Percentiles rank a stretch among this genome's conserved stretches.
Evolutionary conservation across 2,888 invertebrate species (phyloP).

Genomic region (Argynnis bischoffii): DNA sequence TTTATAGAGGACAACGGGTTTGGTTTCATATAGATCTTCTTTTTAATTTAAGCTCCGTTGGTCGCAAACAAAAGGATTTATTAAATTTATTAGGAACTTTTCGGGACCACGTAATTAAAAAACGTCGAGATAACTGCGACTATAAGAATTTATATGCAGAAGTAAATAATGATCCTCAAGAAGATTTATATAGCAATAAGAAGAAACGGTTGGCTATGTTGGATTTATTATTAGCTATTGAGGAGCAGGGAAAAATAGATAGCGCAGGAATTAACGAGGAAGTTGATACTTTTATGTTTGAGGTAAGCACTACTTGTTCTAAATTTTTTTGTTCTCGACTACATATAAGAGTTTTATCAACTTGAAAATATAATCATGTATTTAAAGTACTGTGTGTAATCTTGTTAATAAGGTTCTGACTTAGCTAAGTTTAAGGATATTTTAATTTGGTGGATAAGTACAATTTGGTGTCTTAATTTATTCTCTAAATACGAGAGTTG

Average conservation of each 20-base stretch:
- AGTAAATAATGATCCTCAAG: constrained; percentile 39
- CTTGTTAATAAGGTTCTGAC: too few species aligned
- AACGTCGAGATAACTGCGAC: constrained; percentile 52
- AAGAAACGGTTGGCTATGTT: constrained; percentile 77
- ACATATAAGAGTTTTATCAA: too few species aligned
- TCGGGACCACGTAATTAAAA: constrained; percentile 47
- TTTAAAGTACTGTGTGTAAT: too few species aligned
- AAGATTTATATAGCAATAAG: constrained; percentile 35
- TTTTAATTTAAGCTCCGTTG: constrained; percentile 78
- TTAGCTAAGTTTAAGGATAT: too few species aligned
- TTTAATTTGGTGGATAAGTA: too few species aligned
- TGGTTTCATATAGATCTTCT: constrained; percentile 80
- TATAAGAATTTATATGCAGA: constrained; percentile 41
- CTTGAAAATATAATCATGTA: too few species aligned
- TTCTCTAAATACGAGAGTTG: too few species aligned
- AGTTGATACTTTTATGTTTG: constrained; percentile 68
- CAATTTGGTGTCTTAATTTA: too few species aligned
- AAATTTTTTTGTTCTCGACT: too few species aligned
- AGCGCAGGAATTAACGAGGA: constrained; percentile 79
- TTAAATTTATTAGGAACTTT: constrained; percentile 63
- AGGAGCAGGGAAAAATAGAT: constrained; percentile 72
- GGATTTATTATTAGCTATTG: constrained; percentile 75
- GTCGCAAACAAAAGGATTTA: constrained; percentile 68
- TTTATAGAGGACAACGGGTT: constrained; percentile 72
- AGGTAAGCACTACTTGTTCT: constrained; percentile 55